phyloP scores from a whole-genome alignment of 1,140 invertebrate genomes.

The Temnothorax longispinosus region DNA sequence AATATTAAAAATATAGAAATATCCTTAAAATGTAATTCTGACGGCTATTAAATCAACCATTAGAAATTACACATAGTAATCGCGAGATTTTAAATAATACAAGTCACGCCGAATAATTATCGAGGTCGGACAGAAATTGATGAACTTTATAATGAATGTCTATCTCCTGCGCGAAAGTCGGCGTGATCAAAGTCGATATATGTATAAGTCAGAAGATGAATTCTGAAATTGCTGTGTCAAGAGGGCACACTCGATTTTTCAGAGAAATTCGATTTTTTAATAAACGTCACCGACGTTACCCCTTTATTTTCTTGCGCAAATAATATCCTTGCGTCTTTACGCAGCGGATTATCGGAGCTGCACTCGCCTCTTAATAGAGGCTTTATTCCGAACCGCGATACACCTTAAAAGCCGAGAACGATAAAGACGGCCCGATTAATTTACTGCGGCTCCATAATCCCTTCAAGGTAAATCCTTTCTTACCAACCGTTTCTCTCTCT shows the following conservation, averaged over 20 bases:
- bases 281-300: too few species aligned
- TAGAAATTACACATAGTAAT: not conserved
- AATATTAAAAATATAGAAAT: not conserved
- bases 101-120: conserved; percentile 41
- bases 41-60: not conserved
- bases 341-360: conserved; percentile 21
- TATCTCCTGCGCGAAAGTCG: not conserved
- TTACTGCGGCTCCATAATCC: conserved; percentile 41
- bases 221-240: conserved; percentile 13
- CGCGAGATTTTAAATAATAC: conserved; percentile 1
- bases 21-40: not conserved
- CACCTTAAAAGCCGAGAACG: conserved; percentile 66
- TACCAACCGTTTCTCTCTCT: conserved; percentile 15
- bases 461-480: conserved; percentile 40
- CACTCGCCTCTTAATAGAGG: conserved; percentile 62
- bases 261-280: not conserved
- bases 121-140: conserved; percentile 12
- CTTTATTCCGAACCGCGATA: conserved; percentile 57
- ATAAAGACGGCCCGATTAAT: conserved; percentile 71
- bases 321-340: conserved; percentile 17
- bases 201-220: not conserved
- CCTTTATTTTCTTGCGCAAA: conserved; percentile 3
- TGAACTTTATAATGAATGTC: not conserved
- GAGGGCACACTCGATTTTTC: not conserved
- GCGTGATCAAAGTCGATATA: conserved; percentile 3